Evolutionary conservation across 2,113 vertebrate genomes (phyloP), one percentile per base, ranked within the genome.

Genomic region (Pseudopipra pipra): DNA sequence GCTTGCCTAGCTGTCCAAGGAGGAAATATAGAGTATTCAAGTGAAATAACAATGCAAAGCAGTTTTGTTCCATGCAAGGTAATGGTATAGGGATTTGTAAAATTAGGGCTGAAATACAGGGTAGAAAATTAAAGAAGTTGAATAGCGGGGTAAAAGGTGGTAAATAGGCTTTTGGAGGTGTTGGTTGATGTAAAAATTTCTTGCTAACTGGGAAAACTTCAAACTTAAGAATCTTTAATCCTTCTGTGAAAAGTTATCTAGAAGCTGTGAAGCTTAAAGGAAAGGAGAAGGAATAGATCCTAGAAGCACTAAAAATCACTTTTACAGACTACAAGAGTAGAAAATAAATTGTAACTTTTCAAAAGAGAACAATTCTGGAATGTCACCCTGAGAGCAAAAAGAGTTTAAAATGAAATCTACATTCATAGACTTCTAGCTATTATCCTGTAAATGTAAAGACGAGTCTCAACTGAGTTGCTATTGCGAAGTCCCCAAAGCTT

Each of bases 401-500:
- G 14, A 62, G 59, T 85, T 93, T 85, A 41, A 91, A 92, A 93
- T 82, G 9, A 93, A 87, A 80, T 74, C 63, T 83, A 27, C 35
- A 25, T 85, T 93, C 46, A 59, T 51, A 73, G 43, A 46, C 43
- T 82, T 92, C 35, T 39, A 62, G 28, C 78, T 73, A 67, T 94
- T 92, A 71, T 66, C 59, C 43, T 85, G 17, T 80, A 90, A 89
- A 91, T 20, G n/a, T 63, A 79, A 95, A 83, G 75, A 55, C 19
- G 43, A 74, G 10, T 51, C 85, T 90, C 67, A 73, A 16, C 47
- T 7, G 10, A 58, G 46, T 35, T 91, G 11, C 71, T 86, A 8
- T 77, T 93, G 43, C 41, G 51, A 95, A 80, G 24, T 93, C 71
- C 75, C 75, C 33, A 67, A 80, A 93, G 91, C 90, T 91, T 94